phyloP scores from a whole-genome alignment of 2,888 invertebrate genomes.

The Panzeria rudis region DNA sequence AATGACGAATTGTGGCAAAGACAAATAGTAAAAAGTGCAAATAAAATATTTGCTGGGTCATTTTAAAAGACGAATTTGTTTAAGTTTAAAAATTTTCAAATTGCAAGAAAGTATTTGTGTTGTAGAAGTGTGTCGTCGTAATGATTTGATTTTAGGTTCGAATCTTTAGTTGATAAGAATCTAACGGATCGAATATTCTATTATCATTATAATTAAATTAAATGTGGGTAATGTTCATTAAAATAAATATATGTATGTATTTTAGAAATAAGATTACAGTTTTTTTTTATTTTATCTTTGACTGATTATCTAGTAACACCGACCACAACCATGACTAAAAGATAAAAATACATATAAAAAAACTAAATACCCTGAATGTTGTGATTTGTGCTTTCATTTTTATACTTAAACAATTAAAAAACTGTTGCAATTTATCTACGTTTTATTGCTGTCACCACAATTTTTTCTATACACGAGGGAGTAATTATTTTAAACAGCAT shows the following conservation, averaged over 20 bases:
- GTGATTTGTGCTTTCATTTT: not conserved
- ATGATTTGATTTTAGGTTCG: not conserved
- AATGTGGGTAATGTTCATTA: too few relatives aligned
- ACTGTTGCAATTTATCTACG: not conserved
- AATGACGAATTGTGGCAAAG: constrained; percentile 72
- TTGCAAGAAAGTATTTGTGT: not conserved
- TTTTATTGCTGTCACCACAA: not conserved
- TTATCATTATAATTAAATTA: not conserved
- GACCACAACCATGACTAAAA: constrained; percentile 1
- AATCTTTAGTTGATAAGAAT: not conserved
- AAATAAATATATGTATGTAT: too few relatives aligned
- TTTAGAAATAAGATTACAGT: not conserved
- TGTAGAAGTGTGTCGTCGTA: not conserved
- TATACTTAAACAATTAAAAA: not conserved
- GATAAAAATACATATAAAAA: not conserved
- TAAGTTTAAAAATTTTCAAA: not conserved
- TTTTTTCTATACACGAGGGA: not conserved
- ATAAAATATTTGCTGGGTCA: too few relatives aligned
- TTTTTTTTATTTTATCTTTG: not conserved
- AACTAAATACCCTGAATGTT: not conserved
- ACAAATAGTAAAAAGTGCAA: constrained; percentile 63
- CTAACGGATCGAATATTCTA: not conserved
- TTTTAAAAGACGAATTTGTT: too few relatives aligned
- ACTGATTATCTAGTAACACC: not conserved
- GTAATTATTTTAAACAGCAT: not conserved